Evolutionary conservation across 2,888 invertebrate genomes (phyloP).

Genomic region (Neocrepidodera transversa): DNA sequence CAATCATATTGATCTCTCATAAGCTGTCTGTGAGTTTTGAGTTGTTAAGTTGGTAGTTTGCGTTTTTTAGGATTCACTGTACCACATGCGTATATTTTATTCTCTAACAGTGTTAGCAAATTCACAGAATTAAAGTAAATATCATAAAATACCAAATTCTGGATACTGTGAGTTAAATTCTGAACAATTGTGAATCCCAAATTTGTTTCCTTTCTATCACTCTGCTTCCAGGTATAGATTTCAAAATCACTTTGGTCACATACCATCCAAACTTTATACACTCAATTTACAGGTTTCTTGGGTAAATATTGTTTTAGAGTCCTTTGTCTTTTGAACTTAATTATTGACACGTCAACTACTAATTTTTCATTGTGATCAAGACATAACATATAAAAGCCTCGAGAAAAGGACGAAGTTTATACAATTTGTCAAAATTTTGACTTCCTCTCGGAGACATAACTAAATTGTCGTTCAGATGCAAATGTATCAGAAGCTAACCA

Average conservation of each 20-base stretch:
- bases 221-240: no score
- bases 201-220: constrained; percentile 35
- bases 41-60: no score
- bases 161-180: constrained; percentile 16
- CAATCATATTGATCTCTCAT: neutral
- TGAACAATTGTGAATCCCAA: constrained; percentile 42
- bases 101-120: constrained; percentile 30
- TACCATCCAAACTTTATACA: constrained; percentile 45
- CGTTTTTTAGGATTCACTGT: constrained; percentile 20
- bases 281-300: constrained; percentile 49
- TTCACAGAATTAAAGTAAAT: constrained; percentile 46
- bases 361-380: constrained; percentile 26
- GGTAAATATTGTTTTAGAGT: constrained; percentile 49
- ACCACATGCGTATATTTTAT: constrained; percentile 31
- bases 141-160: constrained; percentile 31
- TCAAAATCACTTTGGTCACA: constrained; percentile 32
- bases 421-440: constrained; percentile 37
- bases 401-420: constrained; percentile 35
- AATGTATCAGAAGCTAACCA: constrained; percentile 33
- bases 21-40: neutral
- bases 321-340: constrained; percentile 39
- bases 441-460: constrained; percentile 25
- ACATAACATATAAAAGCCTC: constrained; percentile 26
- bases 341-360: constrained; percentile 42
- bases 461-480: constrained; percentile 39